phyloP scores from a whole-genome alignment of 2,888 invertebrate genomes.

The Mesorhabditis spiculigera region DNA sequence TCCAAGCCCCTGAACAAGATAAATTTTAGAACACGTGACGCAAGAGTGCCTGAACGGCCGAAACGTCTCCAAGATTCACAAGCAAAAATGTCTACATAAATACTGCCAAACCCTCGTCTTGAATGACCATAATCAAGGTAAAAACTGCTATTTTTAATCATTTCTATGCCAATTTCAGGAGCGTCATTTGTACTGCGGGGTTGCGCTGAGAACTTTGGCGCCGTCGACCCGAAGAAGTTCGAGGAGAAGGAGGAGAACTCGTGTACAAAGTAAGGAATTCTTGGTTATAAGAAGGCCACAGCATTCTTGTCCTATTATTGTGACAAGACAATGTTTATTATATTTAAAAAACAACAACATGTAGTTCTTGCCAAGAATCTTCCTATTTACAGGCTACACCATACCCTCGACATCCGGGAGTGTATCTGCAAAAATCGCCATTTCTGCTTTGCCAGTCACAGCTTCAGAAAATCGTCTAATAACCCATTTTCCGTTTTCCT shows the following conservation, averaged over 20 bases:
- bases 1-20: no score
- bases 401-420: slow-evolving; percentile 49
- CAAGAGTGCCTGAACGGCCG: slow-evolving; percentile 38
- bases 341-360: no score
- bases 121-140: slow-evolving; percentile 45
- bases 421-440: slow-evolving; percentile 47
- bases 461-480: slow-evolving; percentile 8
- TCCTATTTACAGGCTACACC: slow-evolving; percentile 37
- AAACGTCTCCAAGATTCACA: slow-evolving; percentile 36
- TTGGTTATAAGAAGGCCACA: not conserved
- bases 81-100: slow-evolving; percentile 40
- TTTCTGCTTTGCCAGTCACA: slow-evolving; percentile 47
- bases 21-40: slow-evolving; percentile 33
- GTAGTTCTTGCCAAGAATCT: not conserved
- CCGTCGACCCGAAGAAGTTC: slow-evolving; percentile 36
- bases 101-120: slow-evolving; percentile 51
- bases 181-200: slow-evolving; percentile 48
- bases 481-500: no score
- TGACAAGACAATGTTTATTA: not conserved
- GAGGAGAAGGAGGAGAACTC: slow-evolving; percentile 41
- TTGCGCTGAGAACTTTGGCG: slow-evolving; percentile 53
- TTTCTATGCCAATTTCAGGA: slow-evolving; percentile 15
- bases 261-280: slow-evolving; percentile 29
- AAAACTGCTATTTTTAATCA: no score
- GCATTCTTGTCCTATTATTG: slow-evolving; percentile 15